Evolutionary conservation across 2,113 vertebrate species (phyloP).

Genomic region (Cervus canadensis): DNA sequence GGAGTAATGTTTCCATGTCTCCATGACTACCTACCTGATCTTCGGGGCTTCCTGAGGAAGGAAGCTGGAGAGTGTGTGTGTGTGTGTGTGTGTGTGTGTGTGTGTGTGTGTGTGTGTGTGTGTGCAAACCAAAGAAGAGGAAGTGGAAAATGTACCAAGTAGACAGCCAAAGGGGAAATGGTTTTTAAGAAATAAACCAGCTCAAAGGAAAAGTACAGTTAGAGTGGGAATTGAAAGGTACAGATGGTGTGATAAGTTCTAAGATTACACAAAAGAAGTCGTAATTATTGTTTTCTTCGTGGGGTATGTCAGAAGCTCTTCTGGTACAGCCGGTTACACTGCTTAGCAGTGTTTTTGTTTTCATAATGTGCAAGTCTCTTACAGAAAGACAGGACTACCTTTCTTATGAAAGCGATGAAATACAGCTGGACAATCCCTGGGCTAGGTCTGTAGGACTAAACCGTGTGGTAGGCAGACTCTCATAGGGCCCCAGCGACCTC

Average conservation of each 20-base stretch:
- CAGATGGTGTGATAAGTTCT: background rate
- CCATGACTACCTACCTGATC: background rate
- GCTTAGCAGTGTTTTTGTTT: background rate
- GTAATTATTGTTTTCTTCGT: background rate
- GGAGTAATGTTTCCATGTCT: background rate
- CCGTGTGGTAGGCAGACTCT: background rate
- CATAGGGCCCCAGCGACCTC: background rate
- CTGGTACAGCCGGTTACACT: background rate
- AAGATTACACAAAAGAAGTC: background rate
- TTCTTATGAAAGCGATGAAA: background rate
- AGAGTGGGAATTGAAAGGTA: background rate
- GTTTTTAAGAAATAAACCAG: constrained; percentile 28
- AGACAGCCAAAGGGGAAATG: background rate
- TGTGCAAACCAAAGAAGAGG: background rate
- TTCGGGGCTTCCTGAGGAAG: background rate
- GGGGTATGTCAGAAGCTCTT: background rate
- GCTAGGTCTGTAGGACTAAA: background rate
- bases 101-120: background rate
- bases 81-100: background rate
- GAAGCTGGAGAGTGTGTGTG: background rate
- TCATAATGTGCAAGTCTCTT: background rate
- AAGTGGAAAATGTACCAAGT: background rate
- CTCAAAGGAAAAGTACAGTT: background rate
- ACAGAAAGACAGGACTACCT: background rate
- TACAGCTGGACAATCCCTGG: background rate